phyloP scores from a whole-genome alignment of 2,797 vertebrate species.

The Rhincodon typus region DNA sequence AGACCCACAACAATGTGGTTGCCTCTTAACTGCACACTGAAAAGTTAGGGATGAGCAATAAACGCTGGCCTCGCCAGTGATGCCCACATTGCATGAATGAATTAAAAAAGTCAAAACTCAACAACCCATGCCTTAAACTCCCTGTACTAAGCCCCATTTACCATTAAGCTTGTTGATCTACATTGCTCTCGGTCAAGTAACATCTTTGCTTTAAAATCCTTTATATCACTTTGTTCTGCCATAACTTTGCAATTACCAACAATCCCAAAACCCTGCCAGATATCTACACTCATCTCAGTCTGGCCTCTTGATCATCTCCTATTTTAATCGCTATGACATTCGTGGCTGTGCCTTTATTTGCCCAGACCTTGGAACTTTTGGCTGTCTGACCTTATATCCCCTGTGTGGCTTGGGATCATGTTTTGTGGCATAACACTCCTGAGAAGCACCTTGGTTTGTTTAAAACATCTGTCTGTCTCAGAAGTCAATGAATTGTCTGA shows the following conservation, averaged over 20 bases:
- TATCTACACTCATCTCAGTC: background rate
- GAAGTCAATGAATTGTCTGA: too few relatives aligned
- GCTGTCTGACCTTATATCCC: too few relatives aligned
- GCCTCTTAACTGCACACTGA: too few relatives aligned
- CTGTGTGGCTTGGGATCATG: background rate
- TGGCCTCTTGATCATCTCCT: background rate
- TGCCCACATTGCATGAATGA: too few relatives aligned
- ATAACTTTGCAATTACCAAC: background rate
- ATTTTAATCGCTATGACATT: background rate
- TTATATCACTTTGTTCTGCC: background rate
- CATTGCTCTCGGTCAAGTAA: background rate
- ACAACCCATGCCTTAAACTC: background rate
- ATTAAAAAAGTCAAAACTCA: background rate
- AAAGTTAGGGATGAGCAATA: too few relatives aligned
- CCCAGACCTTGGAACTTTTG: background rate
- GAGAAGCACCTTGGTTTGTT: background rate
- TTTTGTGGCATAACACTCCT: background rate
- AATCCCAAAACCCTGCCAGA: too few relatives aligned
- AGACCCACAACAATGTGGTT: too few relatives aligned
- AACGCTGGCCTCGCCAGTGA: too few relatives aligned
- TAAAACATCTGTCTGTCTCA: too few relatives aligned
- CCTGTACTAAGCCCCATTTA: background rate
- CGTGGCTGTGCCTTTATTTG: background rate
- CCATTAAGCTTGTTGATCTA: background rate
- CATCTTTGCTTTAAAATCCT: background rate